phyloP scores from a whole-genome alignment of 2,113 vertebrate species.

The Melanostigma gelatinosum region DNA sequence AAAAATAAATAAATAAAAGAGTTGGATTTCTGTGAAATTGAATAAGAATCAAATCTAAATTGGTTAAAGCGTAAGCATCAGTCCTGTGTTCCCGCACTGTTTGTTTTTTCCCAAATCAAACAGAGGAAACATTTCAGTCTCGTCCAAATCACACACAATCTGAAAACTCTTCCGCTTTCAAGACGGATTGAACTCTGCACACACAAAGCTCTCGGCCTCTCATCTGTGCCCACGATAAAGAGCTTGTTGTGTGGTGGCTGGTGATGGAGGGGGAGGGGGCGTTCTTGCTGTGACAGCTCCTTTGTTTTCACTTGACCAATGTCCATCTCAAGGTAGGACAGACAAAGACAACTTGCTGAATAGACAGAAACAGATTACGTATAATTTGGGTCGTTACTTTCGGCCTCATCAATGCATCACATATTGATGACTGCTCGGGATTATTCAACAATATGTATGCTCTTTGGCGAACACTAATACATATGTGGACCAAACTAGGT shows the following conservation, averaged over 20 bases:
- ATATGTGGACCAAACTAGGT: no score
- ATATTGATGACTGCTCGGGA: neutral
- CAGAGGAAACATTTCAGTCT: neutral
- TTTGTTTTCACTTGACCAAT: conserved; percentile 48
- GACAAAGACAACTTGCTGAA: conserved; percentile 15
- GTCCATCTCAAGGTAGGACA: neutral
- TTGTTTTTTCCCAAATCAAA: neutral
- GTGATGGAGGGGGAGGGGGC: conserved; percentile 41
- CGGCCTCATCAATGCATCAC: no score
- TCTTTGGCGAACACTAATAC: neutral
- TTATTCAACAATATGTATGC: neutral
- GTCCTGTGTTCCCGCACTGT: neutral
- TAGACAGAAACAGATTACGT: neutral
- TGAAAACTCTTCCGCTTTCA: neutral
- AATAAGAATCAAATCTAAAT: neutral
- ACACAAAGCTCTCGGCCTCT: conserved; percentile 61
- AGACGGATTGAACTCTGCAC: neutral
- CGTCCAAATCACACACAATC: neutral
- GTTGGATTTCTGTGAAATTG: neutral
- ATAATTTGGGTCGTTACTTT: neutral
- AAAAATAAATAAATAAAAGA: no score
- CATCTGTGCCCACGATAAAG: conserved; percentile 66
- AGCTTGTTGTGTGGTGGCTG: conserved; percentile 67
- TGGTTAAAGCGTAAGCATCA: neutral
- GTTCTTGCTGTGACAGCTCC: conserved; percentile 40